A percentile compares a stretch with the other conserved stretches of the same genome.
phyloP scores from a whole-genome alignment of 2,113 vertebrate genomes.

The Papio anubis region DNA sequence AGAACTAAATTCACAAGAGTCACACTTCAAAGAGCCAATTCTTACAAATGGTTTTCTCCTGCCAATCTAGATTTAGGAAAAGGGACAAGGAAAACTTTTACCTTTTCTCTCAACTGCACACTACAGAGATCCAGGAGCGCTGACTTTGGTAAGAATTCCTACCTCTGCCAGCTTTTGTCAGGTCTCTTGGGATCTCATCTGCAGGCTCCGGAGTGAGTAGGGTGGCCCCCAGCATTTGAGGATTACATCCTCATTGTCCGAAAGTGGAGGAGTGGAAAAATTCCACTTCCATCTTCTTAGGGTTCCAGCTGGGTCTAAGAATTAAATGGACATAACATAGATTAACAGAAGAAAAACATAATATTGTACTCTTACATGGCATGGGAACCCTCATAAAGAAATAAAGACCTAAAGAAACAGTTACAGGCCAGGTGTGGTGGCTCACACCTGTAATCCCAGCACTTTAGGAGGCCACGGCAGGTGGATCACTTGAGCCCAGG shows the following conservation, averaged over 20 bases:
- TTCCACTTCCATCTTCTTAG: neutral
- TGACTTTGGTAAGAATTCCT: neutral
- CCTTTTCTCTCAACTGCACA: neutral
- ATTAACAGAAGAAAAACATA: neutral
- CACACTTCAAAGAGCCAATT: neutral
- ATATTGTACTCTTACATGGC: neutral
- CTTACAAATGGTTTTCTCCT: neutral
- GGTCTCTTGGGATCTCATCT: neutral
- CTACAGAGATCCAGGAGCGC: neutral
- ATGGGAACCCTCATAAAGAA: neutral
- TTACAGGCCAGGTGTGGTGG: too few species aligned
- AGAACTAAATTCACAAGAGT: neutral
- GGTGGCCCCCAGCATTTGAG: neutral
- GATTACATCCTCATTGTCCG: neutral
- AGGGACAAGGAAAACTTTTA: neutral
- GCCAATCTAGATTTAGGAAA: constrained; percentile 2
- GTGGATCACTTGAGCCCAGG: too few species aligned
- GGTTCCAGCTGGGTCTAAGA: neutral
- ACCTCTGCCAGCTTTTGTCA: neutral
- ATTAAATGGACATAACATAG: neutral
- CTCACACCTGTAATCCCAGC: too few species aligned
- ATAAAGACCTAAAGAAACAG: neutral
- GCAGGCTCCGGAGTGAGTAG: neutral
- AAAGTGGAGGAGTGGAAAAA: neutral
- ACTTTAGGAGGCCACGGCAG: too few species aligned